A percentile compares a stretch with the other conserved stretches of the same genome.
phyloP scores from a whole-genome alignment of 1,140 invertebrate genomes.

The Drosophila auraria region DNA sequence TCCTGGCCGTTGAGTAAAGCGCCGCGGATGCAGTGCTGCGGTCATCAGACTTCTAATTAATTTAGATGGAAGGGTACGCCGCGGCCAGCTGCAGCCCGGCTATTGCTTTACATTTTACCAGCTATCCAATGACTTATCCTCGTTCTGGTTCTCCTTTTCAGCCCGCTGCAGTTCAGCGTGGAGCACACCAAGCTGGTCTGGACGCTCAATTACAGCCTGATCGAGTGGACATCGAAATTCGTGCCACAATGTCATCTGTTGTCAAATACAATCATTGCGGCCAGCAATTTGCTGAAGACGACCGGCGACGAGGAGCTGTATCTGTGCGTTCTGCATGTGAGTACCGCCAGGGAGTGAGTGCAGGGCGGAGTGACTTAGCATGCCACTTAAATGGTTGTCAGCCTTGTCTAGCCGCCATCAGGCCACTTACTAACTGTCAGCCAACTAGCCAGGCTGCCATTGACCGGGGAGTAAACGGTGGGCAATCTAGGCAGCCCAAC shows the following conservation, averaged over 20 bases:
- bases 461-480: conserved; percentile 27
- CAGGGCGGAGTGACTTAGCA: conserved; percentile 31
- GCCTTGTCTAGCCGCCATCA: conserved; percentile 48
- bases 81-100: conserved; percentile 2
- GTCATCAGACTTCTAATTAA: conserved; percentile 68
- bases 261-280: conserved; percentile 81
- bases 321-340: conserved; percentile 83
- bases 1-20: conserved; percentile 25
- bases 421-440: conserved; percentile 54
- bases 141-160: conserved; percentile 42
- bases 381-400: conserved; percentile 53
- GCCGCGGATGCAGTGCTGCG: conserved; percentile 42
- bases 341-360: conserved; percentile 32
- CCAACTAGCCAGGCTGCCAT: conserved; percentile 38
- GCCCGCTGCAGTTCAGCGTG: conserved; percentile 71
- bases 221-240: conserved; percentile 85
- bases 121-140: background rate
- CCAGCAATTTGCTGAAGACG: conserved; percentile 77
- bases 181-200: conserved; percentile 77
- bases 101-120: conserved; percentile 19
- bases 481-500: background rate
- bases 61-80: conserved; percentile 45
- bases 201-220: conserved; percentile 85
- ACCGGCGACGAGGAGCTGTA: conserved; percentile 78
- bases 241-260: conserved; percentile 81